Conservation (phyloP, 2,113 vertebrate genomes). For the Cephalophus harveyi region DNA sequence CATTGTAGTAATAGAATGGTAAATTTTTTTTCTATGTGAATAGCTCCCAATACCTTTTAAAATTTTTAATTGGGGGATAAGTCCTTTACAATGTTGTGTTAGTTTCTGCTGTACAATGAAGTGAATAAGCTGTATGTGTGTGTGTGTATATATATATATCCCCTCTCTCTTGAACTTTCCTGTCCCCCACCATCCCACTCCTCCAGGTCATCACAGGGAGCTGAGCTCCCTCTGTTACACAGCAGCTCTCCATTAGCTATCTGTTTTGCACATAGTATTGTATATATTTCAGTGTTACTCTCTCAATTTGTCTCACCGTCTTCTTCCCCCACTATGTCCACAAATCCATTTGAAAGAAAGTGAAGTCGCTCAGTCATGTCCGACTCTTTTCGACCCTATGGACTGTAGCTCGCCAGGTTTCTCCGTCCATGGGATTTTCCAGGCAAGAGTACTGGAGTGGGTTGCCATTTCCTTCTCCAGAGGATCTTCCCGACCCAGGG, state of each 20-base stretch:
- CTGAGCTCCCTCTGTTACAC: not conserved
- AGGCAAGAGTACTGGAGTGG: not conserved
- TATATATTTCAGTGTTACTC: not conserved
- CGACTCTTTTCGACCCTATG: not conserved
- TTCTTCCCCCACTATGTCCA: not conserved
- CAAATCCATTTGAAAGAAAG: not conserved
- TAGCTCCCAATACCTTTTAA: not conserved
- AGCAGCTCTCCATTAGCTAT: not conserved
- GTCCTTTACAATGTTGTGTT: not conserved
- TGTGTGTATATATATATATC: not conserved
- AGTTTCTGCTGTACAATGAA: not conserved
- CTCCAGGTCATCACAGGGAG: not conserved
- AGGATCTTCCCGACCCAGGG: not conserved
- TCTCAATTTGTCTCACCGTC: not conserved
- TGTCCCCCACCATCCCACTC: not conserved
- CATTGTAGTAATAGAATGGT: not conserved
- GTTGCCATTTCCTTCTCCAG: not conserved
- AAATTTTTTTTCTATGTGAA: not conserved
- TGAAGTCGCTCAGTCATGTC: not conserved
- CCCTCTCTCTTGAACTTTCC: not conserved
- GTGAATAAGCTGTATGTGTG: not conserved
- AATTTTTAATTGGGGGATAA: not conserved
- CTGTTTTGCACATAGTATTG: not conserved
- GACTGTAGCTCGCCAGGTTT: not conserved
- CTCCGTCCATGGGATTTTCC: not conserved